Base-by-base conservation (phyloP, 2,113 vertebrate species). In the Irena cyanogastra region DNA sequence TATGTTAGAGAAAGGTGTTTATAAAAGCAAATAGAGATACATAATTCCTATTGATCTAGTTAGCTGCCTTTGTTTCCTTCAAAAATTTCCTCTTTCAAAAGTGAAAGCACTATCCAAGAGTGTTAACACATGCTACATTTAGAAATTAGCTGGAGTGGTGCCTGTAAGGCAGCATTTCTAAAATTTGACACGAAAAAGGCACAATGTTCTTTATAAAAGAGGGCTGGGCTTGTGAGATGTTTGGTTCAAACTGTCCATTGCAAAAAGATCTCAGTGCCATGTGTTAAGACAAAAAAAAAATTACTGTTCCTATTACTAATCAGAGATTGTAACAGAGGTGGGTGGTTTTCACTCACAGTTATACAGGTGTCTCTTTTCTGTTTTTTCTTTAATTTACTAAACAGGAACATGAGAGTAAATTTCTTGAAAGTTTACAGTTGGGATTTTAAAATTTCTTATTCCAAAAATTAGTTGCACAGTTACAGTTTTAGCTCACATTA, bases 111-210 rank as follows among this genome's bases (percentile, higher is more conserved):
- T 76, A 31, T 63, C 31, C 19, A 59, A 59, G 61, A 88, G 39
- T 93, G 83, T 80, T 56, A 95, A 61, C n/a, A 80, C 70, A 83
- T 60, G 27, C 6, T 59, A 49, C 56, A 26, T 54, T 87, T 68
- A 74, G 80, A 79, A 96, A 93, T 93, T 94, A 94, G 81, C 69
- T 87, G 87, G 37, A 91, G 18, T 30, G 57, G 50, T 65, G 54
- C 23, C 57, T 54, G 26, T n/a, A 72, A 66, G 31, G 33, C 15
- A 93, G 31, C 30, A 59, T 45, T 97, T 91, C 92, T 89, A 95
- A 97, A 93, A 66, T 65, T 41, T 93, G 31, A 42, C 59, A 35
- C 2, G 4, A 68, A 60, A 44, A 23, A 9, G 8, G 13, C n/a
- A 53, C 18, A 65, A 30, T 9, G 15, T 71, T 96, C 72, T 69